Evolutionary conservation across 2,113 vertebrate species (phyloP), one percentile per base, ranked within the genome.

Genomic region (Gopherus evgoodei): DNA sequence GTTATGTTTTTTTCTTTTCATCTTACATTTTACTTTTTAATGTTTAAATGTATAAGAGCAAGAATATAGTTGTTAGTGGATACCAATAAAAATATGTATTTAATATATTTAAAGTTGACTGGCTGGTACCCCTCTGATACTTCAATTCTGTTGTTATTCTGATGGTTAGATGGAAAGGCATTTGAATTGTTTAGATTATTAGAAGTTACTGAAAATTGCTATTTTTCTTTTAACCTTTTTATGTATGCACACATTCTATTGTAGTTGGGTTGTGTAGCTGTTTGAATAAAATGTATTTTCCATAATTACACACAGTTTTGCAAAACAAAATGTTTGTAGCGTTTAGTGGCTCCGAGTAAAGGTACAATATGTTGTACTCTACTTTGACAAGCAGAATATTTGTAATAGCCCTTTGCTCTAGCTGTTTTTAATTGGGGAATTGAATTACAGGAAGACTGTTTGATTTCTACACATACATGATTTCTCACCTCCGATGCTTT

Each of bases 251-350:
- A 62, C 2, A 1, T 91, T 90, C 84, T 8, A 44, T 62, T 94
- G 81, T 83, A 35, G 27, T 95, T 86, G 90, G 72, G 72, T 88
- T 93, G 90, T 0, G 53, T 83, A 81, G 0, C 83, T 83, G 81
- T 85, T 93, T 91, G 78, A 89, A 93, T 91, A 91, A 93, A 95
- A 91, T 84, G 91, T 83, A 91, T 53, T 96, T 38, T 65, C 16
- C 29, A 65, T 65, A 65, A 65, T 65, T 65, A 35, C 59, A 14
- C 17, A 35, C 14, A 65, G 29, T 31, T 75, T 96, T 95, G 90
- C 93, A 90, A 96, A 97, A 95, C 95, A 94, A 95, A 72, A 93
- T 42, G 42, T 38, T 24, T 42, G n/a, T 22, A 75, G n/a, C 22
- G 22, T 75, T 22, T 75, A 87, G 35, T 83, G 80, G 3, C 80